Evolutionary conservation across 2,113 vertebrate species (phyloP), one percentile per base, ranked within the genome.

Genomic region (Strix uralensis): DNA sequence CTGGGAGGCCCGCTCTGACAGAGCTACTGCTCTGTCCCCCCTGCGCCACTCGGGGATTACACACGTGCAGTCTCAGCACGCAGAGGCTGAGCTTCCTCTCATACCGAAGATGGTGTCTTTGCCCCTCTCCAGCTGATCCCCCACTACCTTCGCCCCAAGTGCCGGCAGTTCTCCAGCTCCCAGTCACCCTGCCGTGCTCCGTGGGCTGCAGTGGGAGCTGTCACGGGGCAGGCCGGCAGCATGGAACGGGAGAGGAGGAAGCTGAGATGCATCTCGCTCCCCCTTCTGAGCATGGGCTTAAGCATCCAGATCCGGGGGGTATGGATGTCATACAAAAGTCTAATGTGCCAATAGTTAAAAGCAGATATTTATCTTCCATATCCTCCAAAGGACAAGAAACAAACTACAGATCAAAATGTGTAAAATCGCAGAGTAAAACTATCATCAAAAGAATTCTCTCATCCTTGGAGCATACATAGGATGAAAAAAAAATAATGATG

Each of bases 1-100:
- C 40, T 27, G 38, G 40, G 46, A 81, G 47, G 19, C 6, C 23
- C 1, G 1, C 25, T 87, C 32, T 32, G 30, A 55, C 8, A 30
- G 30, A 71, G 13, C 40, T 55, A 25, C 32, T 51, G 22, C 9
- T 73, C 65, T 59, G 13, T 72, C 22, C n/a, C 59, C 49, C 65
- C 55, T 22, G 25, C 1, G 8, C 23, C 27, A 15, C 27, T 26
- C 6, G 2, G 27, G 21, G 21, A 38, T 16, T 11, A 32, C 58
- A 17, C 1, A 2, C 3, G 9, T 38, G 17, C 46, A 21, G 11
- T 5, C 38, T 18, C 44, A 36, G 21, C 49, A 40, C 0, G 5
- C 11, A 40, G 75, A 54, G 26, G 17, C 36, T 47, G 46, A 75
- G 42, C 40, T 72, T 30, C 46, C 14, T 73, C 54, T 44, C 25